Base-by-base conservation (phyloP, 2,113 vertebrate species). In the Polypterus bichir region DNA sequence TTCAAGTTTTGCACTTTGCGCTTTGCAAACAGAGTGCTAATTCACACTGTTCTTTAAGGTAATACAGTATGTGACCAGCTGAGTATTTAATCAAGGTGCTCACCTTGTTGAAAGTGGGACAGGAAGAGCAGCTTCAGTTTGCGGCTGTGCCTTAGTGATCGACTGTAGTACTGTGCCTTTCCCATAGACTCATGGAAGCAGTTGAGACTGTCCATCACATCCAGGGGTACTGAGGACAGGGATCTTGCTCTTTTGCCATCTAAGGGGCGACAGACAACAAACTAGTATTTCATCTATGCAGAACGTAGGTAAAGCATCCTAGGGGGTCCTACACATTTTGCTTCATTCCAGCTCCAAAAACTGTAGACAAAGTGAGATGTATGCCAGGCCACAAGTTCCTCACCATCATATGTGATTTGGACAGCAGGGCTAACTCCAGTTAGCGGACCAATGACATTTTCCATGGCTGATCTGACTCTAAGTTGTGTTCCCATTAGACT, bases 201-300 rank as follows among this genome's bases (percentile, higher is more conserved):
- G 61, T 71, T 70, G 74, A 98, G 73, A 1, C 90, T 88, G 68
- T 93, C 87, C 6, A 81, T 73, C 68, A 93, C 83, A 62, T 95
- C 85, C 76, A 98, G 68, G 4, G 94, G 96, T 59, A 98, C 91
- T 9, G 75, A 80, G 60, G 89, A 69, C 2, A 91, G 70, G 5
- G 68, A 68, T 79, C 83, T 84, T 44, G 79, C 78, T 59, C 53
- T 72, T 48, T 52, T 72, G 2, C 46, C 9, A 62, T 84, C 92
- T 91, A 74, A 27, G 27, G 27, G 27, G 27, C 27, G 27, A 27
- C 27, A 27, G 27, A 27, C 27, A 27, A 27, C 27, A 27, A 27
- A 27, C 27, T 27, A 27, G 27, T 27, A 27, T 27, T 27, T 27
- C 27, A 27, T 27, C 27, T 27, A 27, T 27, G 27, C 27, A 27